Base-by-base conservation (phyloP, 2,113 vertebrate genomes). In the Ascaphus truei region DNA sequence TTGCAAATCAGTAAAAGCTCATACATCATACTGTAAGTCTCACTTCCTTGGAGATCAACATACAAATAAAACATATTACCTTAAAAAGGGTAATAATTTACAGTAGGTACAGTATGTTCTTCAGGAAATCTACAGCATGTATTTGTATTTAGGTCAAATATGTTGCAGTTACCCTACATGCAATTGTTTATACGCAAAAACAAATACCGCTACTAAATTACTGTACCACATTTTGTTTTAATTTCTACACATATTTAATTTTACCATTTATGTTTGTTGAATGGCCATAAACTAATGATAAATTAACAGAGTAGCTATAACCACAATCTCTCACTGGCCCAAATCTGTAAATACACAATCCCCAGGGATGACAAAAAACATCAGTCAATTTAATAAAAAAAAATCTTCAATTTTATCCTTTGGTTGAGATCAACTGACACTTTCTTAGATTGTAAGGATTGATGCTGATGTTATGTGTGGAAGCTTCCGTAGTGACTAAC, bases 351-450 rank as follows among this genome's bases (percentile, higher is more conserved):
- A 47, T 47, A 7, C 11, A 7, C 20, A 22, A 47, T 22, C 43
- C 43, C 8, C 13, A 15, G 22, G 5, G 15, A 30, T 30, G 31
- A 16, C 10, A 11, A 10, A 20, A 33, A 3, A 26, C 15, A 51
- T 52, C 22, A 25, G 45, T 8, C 48, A 26, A 22, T 34, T 11
- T 20, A 64, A 64, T 37, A 36, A 51, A 64, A 56, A 43, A 62
- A 20, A 64, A 64, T 64, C 30, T 64, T 12, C 62, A 48, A 29
- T 48, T 62, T 62, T 11, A 31, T 33, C 45, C 41, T 45, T 62
- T 62, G 43, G 60, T 48, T 51, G 62, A 37, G 34, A 23, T 62
- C 29, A 30, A 43, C n/a, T 61, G 58, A 65, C 48, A 66, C 13
- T 27, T 66, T 56, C 26, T 50, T 30, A 56, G 63, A 41, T 43